These are phyloP conservation scores for Phainopepla nitens DNA, from an alignment of 2,113 vertebrate genomes.

Conservation along the genomic window DNA sequence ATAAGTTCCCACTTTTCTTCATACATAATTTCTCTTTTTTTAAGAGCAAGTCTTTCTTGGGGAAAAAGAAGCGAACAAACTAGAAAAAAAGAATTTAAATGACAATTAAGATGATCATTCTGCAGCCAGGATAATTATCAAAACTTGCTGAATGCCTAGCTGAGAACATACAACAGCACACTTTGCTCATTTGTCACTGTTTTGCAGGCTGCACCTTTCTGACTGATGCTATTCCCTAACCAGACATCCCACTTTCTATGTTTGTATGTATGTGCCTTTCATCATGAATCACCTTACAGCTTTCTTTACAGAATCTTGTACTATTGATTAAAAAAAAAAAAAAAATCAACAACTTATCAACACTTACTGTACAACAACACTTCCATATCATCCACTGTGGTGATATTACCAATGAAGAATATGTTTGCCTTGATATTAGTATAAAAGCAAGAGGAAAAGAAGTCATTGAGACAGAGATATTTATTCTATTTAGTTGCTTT, in stretches of 20 bases:
- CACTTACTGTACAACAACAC: background rate
- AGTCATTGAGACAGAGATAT: background rate
- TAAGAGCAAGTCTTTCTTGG: background rate
- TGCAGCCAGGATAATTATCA: constrained; percentile 8
- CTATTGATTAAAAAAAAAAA: background rate
- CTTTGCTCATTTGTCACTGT: background rate
- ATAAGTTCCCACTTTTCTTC: constrained; percentile 26
- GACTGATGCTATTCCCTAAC: constrained; percentile 5
- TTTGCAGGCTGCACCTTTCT: background rate
- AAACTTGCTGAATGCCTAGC: background rate
- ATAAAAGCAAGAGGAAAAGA: background rate
- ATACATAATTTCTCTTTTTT: background rate
- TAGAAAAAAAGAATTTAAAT: constrained; percentile 19
- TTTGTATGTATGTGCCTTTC: constrained; percentile 22
- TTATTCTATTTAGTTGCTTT: background rate
- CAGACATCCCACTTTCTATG: background rate
- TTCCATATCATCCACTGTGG: background rate
- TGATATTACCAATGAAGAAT: background rate
- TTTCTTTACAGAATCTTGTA: background rate
- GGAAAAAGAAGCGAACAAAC: constrained; percentile 25
- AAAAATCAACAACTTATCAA: background rate
- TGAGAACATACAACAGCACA: background rate
- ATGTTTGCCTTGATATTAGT: background rate
- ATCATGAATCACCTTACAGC: background rate
- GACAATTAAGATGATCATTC: background rate